Percentiles rank a stretch among this genome's conserved stretches.
Evolutionary conservation across 2,113 vertebrate genomes (phyloP).

Genomic region (Gnathonemus echidnorhynchus): DNA sequence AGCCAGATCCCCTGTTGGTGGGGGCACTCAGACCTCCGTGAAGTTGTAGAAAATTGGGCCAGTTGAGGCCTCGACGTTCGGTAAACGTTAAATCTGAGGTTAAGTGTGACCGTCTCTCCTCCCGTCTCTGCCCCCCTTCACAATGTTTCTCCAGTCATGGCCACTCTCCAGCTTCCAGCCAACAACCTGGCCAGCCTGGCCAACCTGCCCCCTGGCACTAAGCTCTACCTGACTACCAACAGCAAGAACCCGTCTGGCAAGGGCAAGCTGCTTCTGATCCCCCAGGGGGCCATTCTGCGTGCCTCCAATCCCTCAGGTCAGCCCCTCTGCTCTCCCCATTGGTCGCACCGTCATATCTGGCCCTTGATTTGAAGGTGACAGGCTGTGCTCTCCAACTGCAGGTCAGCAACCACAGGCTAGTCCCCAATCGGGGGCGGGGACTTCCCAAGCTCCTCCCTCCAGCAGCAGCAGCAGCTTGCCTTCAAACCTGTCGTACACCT

Average conservation of each 20-base stretch:
- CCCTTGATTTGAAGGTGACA: background rate
- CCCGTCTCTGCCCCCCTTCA: background rate
- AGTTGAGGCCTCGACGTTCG: background rate
- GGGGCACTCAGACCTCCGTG: background rate
- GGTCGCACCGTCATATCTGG: background rate
- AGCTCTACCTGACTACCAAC: slow-evolving; percentile 96
- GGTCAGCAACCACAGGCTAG: slow-evolving; percentile 74
- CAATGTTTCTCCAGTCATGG: slow-evolving; percentile 74
- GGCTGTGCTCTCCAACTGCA: slow-evolving; percentile 41
- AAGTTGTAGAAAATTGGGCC: background rate
- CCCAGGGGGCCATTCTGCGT: slow-evolving; percentile 90
- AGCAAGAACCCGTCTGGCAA: slow-evolving; percentile 97
- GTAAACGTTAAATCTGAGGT: background rate
- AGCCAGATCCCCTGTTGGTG: background rate
- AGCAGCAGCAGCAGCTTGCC: slow-evolving; percentile 71
- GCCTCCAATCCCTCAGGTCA: slow-evolving; percentile 71
- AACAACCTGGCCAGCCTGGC: slow-evolving; percentile 94
- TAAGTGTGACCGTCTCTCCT: background rate
- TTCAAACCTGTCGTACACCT: slow-evolving; percentile 91
- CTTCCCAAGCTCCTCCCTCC: slow-evolving; percentile 60
- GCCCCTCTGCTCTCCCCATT: background rate
- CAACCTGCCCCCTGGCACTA: slow-evolving; percentile 92
- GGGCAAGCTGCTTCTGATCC: slow-evolving; percentile 94
- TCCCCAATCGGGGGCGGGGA: slow-evolving; percentile 47
- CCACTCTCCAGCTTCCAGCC: slow-evolving; percentile 90